Evolutionary conservation across 23 tunicate genomes (phyloP).

Genomic region (Corella eumyota): DNA sequence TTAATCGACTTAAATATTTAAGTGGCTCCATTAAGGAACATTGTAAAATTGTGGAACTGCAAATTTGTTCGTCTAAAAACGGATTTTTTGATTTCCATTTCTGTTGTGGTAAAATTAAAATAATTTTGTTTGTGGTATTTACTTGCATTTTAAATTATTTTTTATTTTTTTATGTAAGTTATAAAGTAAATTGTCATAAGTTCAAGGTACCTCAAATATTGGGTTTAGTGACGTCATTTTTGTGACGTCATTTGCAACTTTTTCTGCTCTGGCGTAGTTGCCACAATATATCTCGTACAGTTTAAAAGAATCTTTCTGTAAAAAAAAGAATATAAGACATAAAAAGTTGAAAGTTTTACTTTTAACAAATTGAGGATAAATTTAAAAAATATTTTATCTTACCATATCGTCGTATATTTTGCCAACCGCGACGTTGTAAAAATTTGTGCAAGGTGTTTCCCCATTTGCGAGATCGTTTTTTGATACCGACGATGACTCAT

Average conservation of each 20-base stretch:
- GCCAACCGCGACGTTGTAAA: constrained; percentile 22
- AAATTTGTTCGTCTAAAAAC: not conserved
- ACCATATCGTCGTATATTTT: constrained; percentile 26
- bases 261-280: constrained; percentile 65
- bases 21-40: constrained; percentile 46
- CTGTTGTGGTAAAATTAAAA: too few species aligned
- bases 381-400: constrained; percentile 1
- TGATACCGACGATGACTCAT: too few species aligned
- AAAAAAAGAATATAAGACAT: not conserved
- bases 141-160: not conserved
- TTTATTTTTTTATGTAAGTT: too few species aligned
- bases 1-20: constrained; percentile 24
- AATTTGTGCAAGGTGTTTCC: too few species aligned
- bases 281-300: constrained; percentile 59
- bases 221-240: constrained; percentile 46
- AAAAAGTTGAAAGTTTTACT: too few species aligned
- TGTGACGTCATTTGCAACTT: constrained; percentile 38
- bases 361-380: too few species aligned
- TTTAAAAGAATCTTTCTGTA: constrained; percentile 44
- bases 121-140: not conserved
- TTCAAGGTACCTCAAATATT: constrained; percentile 45
- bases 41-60: constrained; percentile 13
- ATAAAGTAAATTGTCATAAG: too few species aligned
- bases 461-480: too few species aligned
- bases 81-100: constrained; percentile 32